Percentiles rank a stretch among this genome's conserved stretches.
These are phyloP conservation scores for Epizoanthus rinbou DNA, from an alignment of 92 coral and sea anemone species.

Conservation along the genomic window DNA sequence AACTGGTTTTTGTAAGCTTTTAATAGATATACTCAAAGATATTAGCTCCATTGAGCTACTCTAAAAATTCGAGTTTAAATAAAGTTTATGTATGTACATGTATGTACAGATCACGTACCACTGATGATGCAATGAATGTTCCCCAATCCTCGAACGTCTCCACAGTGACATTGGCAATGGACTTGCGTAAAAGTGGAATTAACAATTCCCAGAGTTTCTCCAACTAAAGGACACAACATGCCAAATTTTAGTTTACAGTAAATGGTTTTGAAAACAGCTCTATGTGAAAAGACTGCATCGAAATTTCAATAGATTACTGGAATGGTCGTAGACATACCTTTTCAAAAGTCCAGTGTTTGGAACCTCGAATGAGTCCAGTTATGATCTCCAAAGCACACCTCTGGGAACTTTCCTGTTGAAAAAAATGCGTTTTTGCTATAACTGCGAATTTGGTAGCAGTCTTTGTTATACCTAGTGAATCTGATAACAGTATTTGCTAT, in stretches of 20 bases:
- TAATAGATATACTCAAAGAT: too few relatives aligned
- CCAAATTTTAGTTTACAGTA: not conserved
- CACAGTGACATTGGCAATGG: conserved; percentile 80
- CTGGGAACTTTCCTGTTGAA: conserved; percentile 87
- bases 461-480: conserved; percentile 63
- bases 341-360: conserved; percentile 92
- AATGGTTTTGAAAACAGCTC: not conserved
- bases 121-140: conserved; percentile 96
- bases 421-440: not conserved
- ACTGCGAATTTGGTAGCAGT: not conserved
- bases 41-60: too few relatives aligned
- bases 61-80: too few relatives aligned
- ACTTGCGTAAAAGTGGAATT: conserved; percentile 82
- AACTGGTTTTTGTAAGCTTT: too few relatives aligned
- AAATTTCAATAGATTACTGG: not conserved
- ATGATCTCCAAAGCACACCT: conserved; percentile 91
- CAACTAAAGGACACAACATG: conserved; percentile 50
- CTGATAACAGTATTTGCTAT: conserved; percentile 66
- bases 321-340: conserved; percentile 53
- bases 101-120: conserved; percentile 76
- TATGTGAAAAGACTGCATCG: not conserved
- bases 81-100: too few relatives aligned
- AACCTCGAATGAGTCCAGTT: conserved; percentile 91
- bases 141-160: conserved; percentile 99
- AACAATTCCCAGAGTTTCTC: conserved; percentile 87